phyloP scores from a whole-genome alignment of 2,113 vertebrate genomes.

The Oryzias celebensis region DNA sequence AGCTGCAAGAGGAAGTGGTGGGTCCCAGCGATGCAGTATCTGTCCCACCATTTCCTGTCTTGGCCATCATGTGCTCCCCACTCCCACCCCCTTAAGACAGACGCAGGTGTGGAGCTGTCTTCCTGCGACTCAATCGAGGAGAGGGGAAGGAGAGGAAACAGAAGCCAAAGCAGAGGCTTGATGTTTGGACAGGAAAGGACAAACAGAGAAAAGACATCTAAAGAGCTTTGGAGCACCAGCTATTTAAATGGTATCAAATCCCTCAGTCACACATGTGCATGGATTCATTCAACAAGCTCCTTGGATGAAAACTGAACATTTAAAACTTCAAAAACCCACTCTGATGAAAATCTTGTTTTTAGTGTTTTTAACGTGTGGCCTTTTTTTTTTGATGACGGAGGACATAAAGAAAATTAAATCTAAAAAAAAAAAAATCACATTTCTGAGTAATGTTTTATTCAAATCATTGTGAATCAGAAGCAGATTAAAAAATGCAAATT shows the following conservation, averaged over 20 bases:
- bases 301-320: too few relatives aligned
- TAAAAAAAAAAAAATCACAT: too few relatives aligned
- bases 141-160: constrained; percentile 26
- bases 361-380: too few relatives aligned
- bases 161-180: constrained; percentile 8
- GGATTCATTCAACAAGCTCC: too few relatives aligned
- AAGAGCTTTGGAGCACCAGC: neutral
- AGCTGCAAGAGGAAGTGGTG: constrained; percentile 24
- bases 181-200: constrained; percentile 8
- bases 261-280: neutral
- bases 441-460: too few relatives aligned
- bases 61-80: constrained; percentile 32
- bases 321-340: too few relatives aligned
- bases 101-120: constrained; percentile 55
- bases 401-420: too few relatives aligned
- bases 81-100: constrained; percentile 36
- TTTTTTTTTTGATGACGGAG: too few relatives aligned
- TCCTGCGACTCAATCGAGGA: constrained; percentile 33
- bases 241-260: constrained; percentile 1
- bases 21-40: constrained; percentile 13
- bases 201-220: neutral
- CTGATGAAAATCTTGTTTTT: too few relatives aligned
- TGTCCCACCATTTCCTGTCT: constrained; percentile 51
- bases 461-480: too few relatives aligned
- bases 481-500: too few relatives aligned